Evolutionary conservation across 2,113 vertebrate species (phyloP), one percentile per base, ranked within the genome.

Genomic region (Callocephalon fimbriatum): DNA sequence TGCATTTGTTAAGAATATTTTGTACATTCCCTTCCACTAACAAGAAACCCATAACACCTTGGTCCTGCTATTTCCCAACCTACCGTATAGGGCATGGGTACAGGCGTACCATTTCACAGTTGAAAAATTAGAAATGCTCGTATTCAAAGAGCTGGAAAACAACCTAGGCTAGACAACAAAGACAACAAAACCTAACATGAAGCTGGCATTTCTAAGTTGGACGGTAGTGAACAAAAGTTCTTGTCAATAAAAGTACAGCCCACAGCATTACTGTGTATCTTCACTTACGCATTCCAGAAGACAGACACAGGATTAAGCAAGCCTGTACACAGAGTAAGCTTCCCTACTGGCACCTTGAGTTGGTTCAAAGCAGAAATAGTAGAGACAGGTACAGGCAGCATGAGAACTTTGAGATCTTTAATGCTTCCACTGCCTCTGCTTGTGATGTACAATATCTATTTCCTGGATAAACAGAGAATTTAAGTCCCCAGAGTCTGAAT

Each of bases 371-470:
- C 65, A 75, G 31, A 10, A 85, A 35, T 53, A 79, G 48, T 17
- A 78, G 9, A 68, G 48, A 78, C 22, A 93, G 38, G 20, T 61
- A 93, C 25, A 92, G 44, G 20, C 65, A 93, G 40, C 56, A 8
- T 22, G 35, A 94, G 66, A 93, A 92, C 83, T 84, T 79, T 40
- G 47, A 79, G 70, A 84, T 89, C 83, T 94, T 94, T 95, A 95
- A 93, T 91, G 87, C 27, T 91, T 87, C 53, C 40, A 76, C 76
- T 95, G 95, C 83, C 83, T 88, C 76, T 87, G 73, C 88, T 94
- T 75, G 86, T 95, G 94, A 95, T 95, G 95, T 95, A 95, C 94
- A 95, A 91, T 91, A 97, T 97, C 90, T 84, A 66, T 97, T 96
- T 96, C 70, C 83, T 42, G 37, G 88, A 74, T 95, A 97, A 97